These are phyloP conservation scores for Alentia gelatinosa DNA, from an alignment of 2,888 invertebrate genomes.

Conservation along the genomic window DNA sequence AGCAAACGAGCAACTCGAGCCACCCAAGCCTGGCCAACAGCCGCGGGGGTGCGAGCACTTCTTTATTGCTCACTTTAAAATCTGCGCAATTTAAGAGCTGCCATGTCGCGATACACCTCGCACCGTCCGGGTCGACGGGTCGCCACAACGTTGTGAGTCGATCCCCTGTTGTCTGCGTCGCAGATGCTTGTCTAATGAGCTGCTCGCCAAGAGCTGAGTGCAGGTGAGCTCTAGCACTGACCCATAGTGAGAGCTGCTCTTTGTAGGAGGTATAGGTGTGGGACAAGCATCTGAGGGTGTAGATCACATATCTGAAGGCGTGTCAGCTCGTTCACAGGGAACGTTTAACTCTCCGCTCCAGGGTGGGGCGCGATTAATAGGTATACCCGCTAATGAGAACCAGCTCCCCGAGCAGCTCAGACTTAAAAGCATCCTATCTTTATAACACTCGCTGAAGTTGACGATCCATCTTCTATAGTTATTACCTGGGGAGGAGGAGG, in stretches of 20 bases:
- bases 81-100: neutral
- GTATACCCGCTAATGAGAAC: neutral
- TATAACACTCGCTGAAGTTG: neutral
- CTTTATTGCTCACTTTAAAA: neutral
- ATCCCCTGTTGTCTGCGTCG: neutral
- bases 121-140: neutral
- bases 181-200: neutral
- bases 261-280: neutral
- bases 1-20: neutral
- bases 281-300: neutral
- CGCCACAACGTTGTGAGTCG: neutral
- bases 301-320: neutral
- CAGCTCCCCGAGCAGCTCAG: conserved; percentile 1
- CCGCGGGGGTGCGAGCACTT: neutral
- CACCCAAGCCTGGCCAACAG: neutral
- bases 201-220: neutral
- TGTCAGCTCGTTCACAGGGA: neutral
- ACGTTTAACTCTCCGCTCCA: neutral
- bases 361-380: neutral
- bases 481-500: neutral
- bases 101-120: neutral
- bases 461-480: neutral
- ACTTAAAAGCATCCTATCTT: neutral
- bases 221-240: neutral
- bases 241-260: neutral